Percentiles rank a stretch among this genome's conserved stretches.
Conservation (phyloP, 2,888 invertebrate genomes). For the Saturnia pavonia region DNA sequence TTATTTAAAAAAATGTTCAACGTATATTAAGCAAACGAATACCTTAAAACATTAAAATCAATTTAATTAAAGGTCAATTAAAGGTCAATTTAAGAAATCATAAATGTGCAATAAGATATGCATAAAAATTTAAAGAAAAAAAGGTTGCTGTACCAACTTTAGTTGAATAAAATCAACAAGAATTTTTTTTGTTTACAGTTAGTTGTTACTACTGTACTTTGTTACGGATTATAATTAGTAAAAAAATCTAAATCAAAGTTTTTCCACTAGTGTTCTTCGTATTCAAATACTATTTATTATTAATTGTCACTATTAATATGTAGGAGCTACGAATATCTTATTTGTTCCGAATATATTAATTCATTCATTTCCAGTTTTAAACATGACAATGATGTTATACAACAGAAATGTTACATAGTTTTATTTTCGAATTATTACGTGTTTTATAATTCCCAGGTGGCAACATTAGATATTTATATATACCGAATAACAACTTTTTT, state of each 20-base stretch:
- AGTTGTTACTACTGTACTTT: neutral
- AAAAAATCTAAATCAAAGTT: too few relatives aligned
- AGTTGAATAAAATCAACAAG: neutral
- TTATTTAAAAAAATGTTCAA: neutral
- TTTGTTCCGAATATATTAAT: neutral
- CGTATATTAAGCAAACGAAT: neutral
- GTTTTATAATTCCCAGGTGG: too few relatives aligned
- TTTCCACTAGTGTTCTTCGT: too few relatives aligned
- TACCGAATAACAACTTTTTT: too few relatives aligned
- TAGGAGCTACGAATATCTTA: neutral
- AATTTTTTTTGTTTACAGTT: neutral
- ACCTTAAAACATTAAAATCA: neutral
- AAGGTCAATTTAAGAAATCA: neutral
- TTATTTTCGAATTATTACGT: too few relatives aligned
- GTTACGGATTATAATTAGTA: neutral
- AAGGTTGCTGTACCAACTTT: neutral
- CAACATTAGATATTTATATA: too few relatives aligned
- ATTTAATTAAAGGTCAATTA: neutral
- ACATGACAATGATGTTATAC: neutral
- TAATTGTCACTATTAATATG: too few relatives aligned
- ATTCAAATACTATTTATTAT: too few relatives aligned
- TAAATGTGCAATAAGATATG: neutral
- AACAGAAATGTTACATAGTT: neutral
- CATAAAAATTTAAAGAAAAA: neutral
- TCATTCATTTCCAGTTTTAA: constrained; percentile 4